phyloP scores from a whole-genome alignment of 2,888 invertebrate species.

The Parascotia fuliginaria region DNA sequence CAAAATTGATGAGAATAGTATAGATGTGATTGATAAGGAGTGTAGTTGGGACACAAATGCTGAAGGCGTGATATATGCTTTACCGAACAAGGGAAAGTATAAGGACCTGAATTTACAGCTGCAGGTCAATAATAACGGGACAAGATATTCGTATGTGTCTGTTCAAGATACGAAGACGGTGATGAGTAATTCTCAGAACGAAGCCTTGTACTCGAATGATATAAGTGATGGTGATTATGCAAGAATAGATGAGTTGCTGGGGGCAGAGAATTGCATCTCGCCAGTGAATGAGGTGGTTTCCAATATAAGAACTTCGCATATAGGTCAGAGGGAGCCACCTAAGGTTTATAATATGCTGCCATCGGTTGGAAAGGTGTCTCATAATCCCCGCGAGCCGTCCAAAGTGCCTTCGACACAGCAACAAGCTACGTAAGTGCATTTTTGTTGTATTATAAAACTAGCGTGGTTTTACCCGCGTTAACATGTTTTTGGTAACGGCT shows the following conservation, averaged over 20 bases:
- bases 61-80: conserved; percentile 81
- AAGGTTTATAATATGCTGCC: conserved; percentile 76
- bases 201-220: conserved; percentile 75
- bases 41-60: conserved; percentile 86
- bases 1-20: conserved; percentile 74
- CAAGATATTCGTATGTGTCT: conserved; percentile 79
- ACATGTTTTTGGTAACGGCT: too few species aligned
- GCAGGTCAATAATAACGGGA: conserved; percentile 81
- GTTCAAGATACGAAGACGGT: conserved; percentile 78
- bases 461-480: too few species aligned
- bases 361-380: conserved; percentile 74
- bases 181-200: conserved; percentile 81
- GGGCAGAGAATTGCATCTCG: conserved; percentile 77
- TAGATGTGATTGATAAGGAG: conserved; percentile 84
- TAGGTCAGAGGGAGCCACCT: conserved; percentile 59
- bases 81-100: conserved; percentile 82
- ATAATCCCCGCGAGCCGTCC: conserved; percentile 65
- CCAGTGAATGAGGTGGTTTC: conserved; percentile 68
- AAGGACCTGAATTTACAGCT: conserved; percentile 79
- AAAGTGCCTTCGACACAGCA: conserved; percentile 73
- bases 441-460: too few species aligned
- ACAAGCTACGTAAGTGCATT: conserved; percentile 64
- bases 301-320: conserved; percentile 77
- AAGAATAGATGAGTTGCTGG: conserved; percentile 75
- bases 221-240: conserved; percentile 78